Conservation (phyloP, 2,113 vertebrate species). For the Phoxinus phoxinus region DNA sequence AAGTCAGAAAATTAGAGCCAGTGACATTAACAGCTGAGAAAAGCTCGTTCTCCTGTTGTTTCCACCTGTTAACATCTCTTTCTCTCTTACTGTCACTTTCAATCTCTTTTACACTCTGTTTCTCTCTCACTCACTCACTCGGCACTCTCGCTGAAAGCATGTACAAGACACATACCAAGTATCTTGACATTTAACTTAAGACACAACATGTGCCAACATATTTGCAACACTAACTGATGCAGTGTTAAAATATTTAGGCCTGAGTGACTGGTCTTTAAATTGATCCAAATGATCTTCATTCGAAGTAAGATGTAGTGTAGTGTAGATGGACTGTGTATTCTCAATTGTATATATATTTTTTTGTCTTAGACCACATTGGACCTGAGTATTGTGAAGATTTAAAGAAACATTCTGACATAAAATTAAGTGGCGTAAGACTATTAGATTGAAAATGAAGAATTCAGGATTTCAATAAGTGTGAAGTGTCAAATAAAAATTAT, state of each 20-base stretch:
- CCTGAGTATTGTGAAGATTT: background rate
- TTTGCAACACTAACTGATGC: slow-evolving; percentile 12
- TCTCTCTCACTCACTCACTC: background rate
- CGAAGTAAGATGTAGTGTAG: background rate
- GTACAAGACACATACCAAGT: background rate
- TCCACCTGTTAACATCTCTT: slow-evolving; percentile 25
- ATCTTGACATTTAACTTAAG: background rate
- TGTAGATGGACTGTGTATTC: background rate
- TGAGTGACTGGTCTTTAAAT: background rate
- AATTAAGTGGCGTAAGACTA: background rate
- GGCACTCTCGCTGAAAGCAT: background rate
- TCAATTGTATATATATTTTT: background rate
- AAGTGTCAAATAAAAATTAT: no score
- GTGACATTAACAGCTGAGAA: slow-evolving; percentile 40
- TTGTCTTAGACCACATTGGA: background rate
- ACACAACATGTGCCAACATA: slow-evolving; percentile 7
- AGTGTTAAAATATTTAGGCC: background rate
- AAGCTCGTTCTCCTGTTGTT: slow-evolving; percentile 14
- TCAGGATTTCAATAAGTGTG: background rate
- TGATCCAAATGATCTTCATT: background rate
- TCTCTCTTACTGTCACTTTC: slow-evolving; percentile 18
- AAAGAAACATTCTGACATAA: background rate
- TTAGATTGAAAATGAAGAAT: background rate
- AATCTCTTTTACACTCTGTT: background rate
- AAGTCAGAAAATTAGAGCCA: slow-evolving; percentile 9